Base-by-base conservation (phyloP, 2,888 invertebrate species). In the Callinectes sapidus region DNA sequence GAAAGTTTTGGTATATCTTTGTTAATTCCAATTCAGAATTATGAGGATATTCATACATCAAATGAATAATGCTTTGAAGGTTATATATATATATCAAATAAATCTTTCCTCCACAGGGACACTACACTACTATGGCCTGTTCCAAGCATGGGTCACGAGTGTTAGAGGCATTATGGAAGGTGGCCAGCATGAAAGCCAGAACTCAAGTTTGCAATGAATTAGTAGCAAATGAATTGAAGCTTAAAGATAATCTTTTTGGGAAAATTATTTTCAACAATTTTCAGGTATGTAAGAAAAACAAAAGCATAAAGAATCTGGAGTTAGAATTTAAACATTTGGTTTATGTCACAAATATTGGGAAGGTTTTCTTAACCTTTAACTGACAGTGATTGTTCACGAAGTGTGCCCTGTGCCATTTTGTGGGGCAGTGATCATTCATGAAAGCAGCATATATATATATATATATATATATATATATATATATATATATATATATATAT, bases 61-160 rank as follows among this genome's bases (percentile, higher is more conserved):
- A 87, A 42, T 39, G 32, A 6, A 35, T 87, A 5, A 10, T 86
- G 42, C 3, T 86, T 8, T 16, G 28, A 86, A n/a, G 42, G 42
- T 87, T 32, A n/a, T 23, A 54, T 23, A 48, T 35, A 14, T 10
- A 54, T n/a, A 88, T 32, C n/a, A 55, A 87, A 6, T 48, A 48
- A n/a, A 48, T 87, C 16, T 42, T 86, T 23, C 16, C 48, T 55
- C 42, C 35, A 23, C 54, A 92, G 92, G 90, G 88, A 35, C 81
- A 35, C 35, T 92, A 54, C 54, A 89, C 92, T 55, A 1, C 90
- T 8, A 61, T 94, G 89, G 93, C 94, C 8, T 93, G 93, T 66
- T 91, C 92, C 55, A 94, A 94, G 87, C 91, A 91, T 85, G 94
- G 94, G n/a, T 94, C 94, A n/a, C 93, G 94, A 10, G 89, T 90